phyloP scores from a whole-genome alignment of 2,113 vertebrate genomes.

The Burhinus oedicnemus region DNA sequence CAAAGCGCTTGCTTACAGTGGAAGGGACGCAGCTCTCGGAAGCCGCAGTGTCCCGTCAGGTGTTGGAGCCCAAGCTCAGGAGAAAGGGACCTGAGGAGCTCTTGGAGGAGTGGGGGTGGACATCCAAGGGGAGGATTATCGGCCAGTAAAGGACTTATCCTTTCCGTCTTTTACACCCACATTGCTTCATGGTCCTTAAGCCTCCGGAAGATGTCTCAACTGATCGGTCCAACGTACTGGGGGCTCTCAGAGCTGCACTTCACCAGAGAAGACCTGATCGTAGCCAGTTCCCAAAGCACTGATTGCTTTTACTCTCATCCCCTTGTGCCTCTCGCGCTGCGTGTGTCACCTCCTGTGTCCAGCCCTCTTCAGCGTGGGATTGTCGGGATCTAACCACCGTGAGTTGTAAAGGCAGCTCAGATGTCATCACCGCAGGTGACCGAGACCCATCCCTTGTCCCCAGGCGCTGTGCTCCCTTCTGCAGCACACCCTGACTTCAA shows the following conservation, averaged over 20 bases:
- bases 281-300: not conserved
- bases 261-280: not conserved
- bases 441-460: not conserved
- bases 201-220: not conserved
- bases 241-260: not conserved
- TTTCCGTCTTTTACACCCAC: not conserved
- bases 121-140: not conserved
- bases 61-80: not conserved
- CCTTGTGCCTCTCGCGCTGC: accelerated
- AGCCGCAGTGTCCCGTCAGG: not conserved
- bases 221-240: not conserved
- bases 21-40: not conserved
- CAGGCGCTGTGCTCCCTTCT: not conserved
- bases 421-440: not conserved
- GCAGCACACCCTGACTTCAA: not conserved
- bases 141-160: not conserved
- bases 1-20: not conserved
- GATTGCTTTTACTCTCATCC: not conserved
- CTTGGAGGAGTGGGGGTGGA: not conserved
- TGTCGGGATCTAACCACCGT: not conserved
- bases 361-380: accelerated
- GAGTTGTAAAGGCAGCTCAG: not conserved
- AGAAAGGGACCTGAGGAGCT: not conserved
- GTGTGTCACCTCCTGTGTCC: not conserved
- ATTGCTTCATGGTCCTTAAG: not conserved